Evolutionary conservation across 2,888 invertebrate genomes (phyloP).

Genomic region (Scaptomyza reducta): DNA sequence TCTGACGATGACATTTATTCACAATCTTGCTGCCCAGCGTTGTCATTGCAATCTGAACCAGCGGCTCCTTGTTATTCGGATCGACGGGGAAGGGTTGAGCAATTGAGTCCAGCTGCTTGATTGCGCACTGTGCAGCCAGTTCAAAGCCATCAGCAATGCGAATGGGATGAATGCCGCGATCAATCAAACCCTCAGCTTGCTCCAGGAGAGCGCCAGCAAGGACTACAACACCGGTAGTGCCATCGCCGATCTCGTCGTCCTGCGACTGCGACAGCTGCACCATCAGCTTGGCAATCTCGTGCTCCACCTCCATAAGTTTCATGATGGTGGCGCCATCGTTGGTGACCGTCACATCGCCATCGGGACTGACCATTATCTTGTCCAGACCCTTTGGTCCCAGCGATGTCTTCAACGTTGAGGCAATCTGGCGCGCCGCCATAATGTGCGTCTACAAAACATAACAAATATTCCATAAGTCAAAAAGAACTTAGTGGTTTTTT

Average conservation of each 20-base stretch:
- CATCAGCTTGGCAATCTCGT: slow-evolving; percentile 98
- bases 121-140: slow-evolving; percentile 95
- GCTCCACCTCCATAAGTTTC: slow-evolving; percentile 99
- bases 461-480: slow-evolving; percentile 4
- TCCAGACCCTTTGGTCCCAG: slow-evolving; percentile 98
- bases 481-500: slow-evolving; percentile 3
- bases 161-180: slow-evolving; percentile 99
- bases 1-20: slow-evolving; percentile 97
- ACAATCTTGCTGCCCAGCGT: slow-evolving; percentile 99
- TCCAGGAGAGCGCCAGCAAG: slow-evolving; percentile 94
- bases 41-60: slow-evolving; percentile 98
- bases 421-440: slow-evolving; percentile 96
- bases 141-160: slow-evolving; percentile 99
- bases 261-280: slow-evolving; percentile 99
- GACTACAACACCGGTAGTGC: slow-evolving; percentile 98
- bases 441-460: slow-evolving; percentile 93
- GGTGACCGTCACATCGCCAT: slow-evolving; percentile 98
- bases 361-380: slow-evolving; percentile 98
- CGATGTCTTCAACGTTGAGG: slow-evolving; percentile 94
- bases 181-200: slow-evolving; percentile 95
- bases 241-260: slow-evolving; percentile 99
- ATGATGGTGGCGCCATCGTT: slow-evolving; percentile 99
- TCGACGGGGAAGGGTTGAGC: slow-evolving; percentile 95
- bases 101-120: slow-evolving; percentile 93
- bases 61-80: slow-evolving; percentile 91